Evolutionary conservation across 1,140 invertebrate genomes (phyloP).

Genomic region (Apis cerana): DNA sequence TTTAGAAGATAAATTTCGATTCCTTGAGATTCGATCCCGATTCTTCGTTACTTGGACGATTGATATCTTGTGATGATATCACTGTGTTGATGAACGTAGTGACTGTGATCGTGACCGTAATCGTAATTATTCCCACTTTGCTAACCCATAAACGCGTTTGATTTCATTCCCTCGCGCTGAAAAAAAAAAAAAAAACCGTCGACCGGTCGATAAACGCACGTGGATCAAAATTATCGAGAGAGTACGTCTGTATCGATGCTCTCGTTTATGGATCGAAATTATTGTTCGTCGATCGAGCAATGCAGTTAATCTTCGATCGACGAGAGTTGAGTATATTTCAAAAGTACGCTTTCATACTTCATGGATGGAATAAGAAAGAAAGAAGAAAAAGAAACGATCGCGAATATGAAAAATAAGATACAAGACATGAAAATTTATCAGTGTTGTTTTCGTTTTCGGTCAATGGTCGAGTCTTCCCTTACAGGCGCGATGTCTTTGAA

Average conservation of each 20-base stretch:
- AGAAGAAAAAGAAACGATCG: no score
- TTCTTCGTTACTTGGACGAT: background rate
- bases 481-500: constrained; percentile 13
- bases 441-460: background rate
- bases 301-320: background rate
- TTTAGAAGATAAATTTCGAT: background rate
- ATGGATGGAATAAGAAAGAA: no score
- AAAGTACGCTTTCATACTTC: no score
- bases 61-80: background rate
- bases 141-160: background rate
- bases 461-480: background rate
- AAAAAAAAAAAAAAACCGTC: constrained; percentile 17
- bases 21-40: background rate
- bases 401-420: background rate
- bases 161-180: constrained; percentile 18
- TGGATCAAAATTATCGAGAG: background rate
- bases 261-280: background rate
- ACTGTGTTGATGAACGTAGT: background rate
- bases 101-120: background rate
- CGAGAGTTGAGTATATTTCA: background rate
- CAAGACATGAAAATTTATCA: background rate
- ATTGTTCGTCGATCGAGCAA: background rate
- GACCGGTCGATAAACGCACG: constrained; percentile 19
- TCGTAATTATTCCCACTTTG: constrained; percentile 8
- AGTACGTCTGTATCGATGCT: no score